Evolutionary conservation across 2,113 vertebrate genomes (phyloP).

Genomic region (Cephalophus harveyi): DNA sequence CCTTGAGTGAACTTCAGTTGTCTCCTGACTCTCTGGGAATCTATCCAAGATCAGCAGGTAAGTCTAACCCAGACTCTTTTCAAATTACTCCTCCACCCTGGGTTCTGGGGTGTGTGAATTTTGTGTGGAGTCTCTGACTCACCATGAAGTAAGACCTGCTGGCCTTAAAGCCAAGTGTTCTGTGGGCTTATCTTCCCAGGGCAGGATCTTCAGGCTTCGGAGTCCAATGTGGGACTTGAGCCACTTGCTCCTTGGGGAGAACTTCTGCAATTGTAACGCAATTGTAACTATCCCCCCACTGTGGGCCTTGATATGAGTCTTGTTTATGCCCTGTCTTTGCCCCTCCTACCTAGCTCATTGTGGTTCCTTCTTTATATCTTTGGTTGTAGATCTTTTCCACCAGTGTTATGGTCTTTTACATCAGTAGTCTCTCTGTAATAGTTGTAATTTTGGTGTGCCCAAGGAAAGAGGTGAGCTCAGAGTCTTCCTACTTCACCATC

Average conservation of each 20-base stretch:
- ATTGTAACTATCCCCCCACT: background rate
- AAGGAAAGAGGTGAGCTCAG: background rate
- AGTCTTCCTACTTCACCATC: background rate
- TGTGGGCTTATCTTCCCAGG: background rate
- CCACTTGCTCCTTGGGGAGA: background rate
- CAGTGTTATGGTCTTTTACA: background rate
- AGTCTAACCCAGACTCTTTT: background rate
- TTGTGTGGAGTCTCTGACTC: background rate
- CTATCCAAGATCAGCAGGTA: background rate
- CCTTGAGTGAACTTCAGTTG: background rate
- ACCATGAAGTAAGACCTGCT: background rate
- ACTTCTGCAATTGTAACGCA: background rate
- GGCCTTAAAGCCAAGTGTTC: background rate
- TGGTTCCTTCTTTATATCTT: background rate
- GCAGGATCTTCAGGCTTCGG: background rate
- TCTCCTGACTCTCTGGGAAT: background rate
- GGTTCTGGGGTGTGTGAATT: background rate
- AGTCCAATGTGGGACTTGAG: background rate
- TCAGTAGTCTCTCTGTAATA: background rate
- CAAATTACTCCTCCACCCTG: background rate
- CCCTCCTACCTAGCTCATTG: background rate
- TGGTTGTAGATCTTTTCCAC: background rate
- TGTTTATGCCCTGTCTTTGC: background rate
- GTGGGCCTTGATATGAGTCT: background rate
- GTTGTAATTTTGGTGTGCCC: background rate